Percentiles rank a stretch among this genome's conserved stretches.
Conservation (phyloP, 2,888 invertebrate genomes). For the Drosophila suboccidentalis region DNA sequence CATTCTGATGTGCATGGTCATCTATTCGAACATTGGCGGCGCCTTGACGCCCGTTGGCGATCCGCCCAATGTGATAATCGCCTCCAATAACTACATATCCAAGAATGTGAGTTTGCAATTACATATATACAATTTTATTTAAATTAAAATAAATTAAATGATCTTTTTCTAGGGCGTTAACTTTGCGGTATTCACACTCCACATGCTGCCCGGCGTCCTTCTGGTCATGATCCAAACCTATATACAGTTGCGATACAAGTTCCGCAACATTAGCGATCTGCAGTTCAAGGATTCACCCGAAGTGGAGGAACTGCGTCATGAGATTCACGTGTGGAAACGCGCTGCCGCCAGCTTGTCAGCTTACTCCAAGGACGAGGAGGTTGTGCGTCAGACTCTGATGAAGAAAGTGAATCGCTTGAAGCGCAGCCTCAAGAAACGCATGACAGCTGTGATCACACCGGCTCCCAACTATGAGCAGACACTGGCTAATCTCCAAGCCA, state of each 20-base stretch:
- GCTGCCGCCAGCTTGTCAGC: constrained; percentile 92
- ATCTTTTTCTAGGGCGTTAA: constrained; percentile 88
- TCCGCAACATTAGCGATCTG: constrained; percentile 90
- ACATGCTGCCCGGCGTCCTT: constrained; percentile 92
- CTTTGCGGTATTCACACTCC: constrained; percentile 92
- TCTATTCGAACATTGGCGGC: constrained; percentile 96
- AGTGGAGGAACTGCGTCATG: constrained; percentile 90
- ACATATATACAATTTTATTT: no score
- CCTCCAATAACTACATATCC: constrained; percentile 85
- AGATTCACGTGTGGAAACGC: constrained; percentile 94
- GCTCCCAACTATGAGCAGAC: constrained; percentile 89
- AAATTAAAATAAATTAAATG: not conserved
- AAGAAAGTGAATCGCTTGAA: constrained; percentile 91
- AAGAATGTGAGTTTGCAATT: constrained; percentile 80
- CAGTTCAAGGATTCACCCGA: constrained; percentile 91
- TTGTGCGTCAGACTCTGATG: constrained; percentile 91
- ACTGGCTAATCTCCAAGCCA: constrained; percentile 87
- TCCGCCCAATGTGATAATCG: constrained; percentile 89
- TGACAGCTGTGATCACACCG: constrained; percentile 86
- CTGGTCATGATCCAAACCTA: constrained; percentile 90
- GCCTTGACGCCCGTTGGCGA: constrained; percentile 96
- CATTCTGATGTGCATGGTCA: constrained; percentile 94
- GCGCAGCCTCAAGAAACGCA: constrained; percentile 88
- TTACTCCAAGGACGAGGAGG: constrained; percentile 94
- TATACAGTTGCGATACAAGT: constrained; percentile 90